Evolutionary conservation across 2,888 invertebrate genomes (phyloP), one percentile per base, ranked within the genome.

Genomic region (Acanthoscelides obtectus): DNA sequence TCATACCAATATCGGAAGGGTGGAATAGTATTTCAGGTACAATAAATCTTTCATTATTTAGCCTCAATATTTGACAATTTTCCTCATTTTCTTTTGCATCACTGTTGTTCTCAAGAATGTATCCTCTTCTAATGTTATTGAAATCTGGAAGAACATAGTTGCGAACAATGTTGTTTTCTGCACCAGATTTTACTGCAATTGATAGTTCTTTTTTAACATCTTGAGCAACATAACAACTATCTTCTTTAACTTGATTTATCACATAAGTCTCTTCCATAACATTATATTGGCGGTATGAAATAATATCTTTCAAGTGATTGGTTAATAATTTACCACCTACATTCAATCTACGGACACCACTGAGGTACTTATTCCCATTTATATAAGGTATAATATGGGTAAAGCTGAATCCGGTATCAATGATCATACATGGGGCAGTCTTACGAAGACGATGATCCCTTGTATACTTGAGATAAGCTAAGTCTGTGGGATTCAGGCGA

Each of bases 251-350:
- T 87, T 99, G 98, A 86, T 99, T 99, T 68, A 99, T 96, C 0
- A 99, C 97, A 86, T 95, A 97, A 0, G 98, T 97, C 85, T 99
- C 99, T 83, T 99, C 98, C 96, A 98, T 97, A 0, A 99, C 98
- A 87, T 99, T 96, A 67, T 99, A 86, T 83, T 99, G 98, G 66
- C 94, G 89, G 84, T 99, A 99, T 0, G 99, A 99, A 77, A 99
- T 92, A 20, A 98, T 91, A 85, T 99, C 99, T 84, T 99, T 99
- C 67, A 99, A 87, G 86, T 99, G 97, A 87, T 99, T 99, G 0
- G 99, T 99, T 73, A 99, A 84, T 12, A 86, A 72, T 86, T 99
- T 99, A 0, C 99, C 99, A 0, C 99, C 99, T 63, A 99, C 90
- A 86, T 98, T 96, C 73, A 99, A 93, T 76, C 99, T 89, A 78